These are phyloP conservation scores for Polyommatus icarus DNA, from an alignment of 2,888 invertebrate genomes.

Conservation along the genomic window DNA sequence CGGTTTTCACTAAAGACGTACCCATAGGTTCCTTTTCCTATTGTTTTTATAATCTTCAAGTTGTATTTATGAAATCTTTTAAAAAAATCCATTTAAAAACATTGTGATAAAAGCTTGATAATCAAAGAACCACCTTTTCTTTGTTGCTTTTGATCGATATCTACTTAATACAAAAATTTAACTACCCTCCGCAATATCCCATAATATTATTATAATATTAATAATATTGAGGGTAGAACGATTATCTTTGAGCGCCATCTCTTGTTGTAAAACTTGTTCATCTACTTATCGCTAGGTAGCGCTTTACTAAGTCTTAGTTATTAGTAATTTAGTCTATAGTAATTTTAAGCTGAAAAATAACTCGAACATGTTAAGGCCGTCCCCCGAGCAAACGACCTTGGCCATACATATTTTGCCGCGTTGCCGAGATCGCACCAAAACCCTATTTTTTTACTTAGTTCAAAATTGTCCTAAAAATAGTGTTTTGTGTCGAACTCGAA, in stretches of 20 bases:
- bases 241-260: neutral
- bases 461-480: no score
- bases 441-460: no score
- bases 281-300: neutral
- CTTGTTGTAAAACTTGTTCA: neutral
- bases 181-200: neutral
- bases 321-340: no score
- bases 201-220: neutral
- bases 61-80: slow-evolving; percentile 59
- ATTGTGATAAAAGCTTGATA: neutral
- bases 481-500: no score
- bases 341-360: no score
- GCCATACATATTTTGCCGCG: no score
- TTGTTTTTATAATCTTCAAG: slow-evolving; percentile 63
- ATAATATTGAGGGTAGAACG: neutral
- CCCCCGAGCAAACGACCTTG: no score
- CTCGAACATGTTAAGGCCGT: no score
- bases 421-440: no score
- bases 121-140: neutral
- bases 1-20: slow-evolving; percentile 47
- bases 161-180: neutral
- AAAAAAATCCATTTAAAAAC: slow-evolving; percentile 55
- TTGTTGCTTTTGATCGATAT: neutral
- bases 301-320: neutral
- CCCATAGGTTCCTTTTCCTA: slow-evolving; percentile 82